phyloP scores from a whole-genome alignment of 2,113 vertebrate species.

The Oreochromis tanganicae region DNA sequence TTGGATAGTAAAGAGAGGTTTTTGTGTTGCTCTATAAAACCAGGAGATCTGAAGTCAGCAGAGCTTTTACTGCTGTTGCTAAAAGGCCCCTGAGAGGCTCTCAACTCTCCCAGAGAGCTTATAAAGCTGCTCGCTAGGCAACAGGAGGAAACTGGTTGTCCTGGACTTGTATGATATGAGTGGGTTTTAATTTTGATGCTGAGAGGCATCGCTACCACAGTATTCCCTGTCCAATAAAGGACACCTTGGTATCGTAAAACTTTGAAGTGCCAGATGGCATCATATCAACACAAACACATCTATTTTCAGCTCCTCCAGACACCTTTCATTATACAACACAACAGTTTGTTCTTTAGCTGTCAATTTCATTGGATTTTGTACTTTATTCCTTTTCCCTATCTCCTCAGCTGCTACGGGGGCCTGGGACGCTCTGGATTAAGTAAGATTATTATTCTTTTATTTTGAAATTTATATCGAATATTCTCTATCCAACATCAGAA shows the following conservation, averaged over 20 bases:
- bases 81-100: not conserved
- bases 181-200: not conserved
- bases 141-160: not conserved
- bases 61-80: not conserved
- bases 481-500: not conserved
- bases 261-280: not conserved
- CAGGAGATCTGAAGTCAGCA: not conserved
- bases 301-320: not conserved
- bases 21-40: not conserved
- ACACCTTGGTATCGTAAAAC: not conserved
- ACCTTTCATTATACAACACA: not conserved
- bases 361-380: not conserved
- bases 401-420: conserved; percentile 84
- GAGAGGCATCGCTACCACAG: not conserved
- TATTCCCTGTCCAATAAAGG: not conserved
- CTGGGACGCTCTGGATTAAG: conserved; percentile 83
- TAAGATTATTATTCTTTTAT: conserved; percentile 52
- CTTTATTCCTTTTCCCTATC: not conserved
- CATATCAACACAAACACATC: not conserved
- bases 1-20: not conserved
- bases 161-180: not conserved
- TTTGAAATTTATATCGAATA: not conserved
- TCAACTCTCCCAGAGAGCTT: not conserved
- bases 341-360: not conserved
- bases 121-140: not conserved